Conservation (phyloP, 2,797 vertebrate species). For the Neoniphon sammara region DNA sequence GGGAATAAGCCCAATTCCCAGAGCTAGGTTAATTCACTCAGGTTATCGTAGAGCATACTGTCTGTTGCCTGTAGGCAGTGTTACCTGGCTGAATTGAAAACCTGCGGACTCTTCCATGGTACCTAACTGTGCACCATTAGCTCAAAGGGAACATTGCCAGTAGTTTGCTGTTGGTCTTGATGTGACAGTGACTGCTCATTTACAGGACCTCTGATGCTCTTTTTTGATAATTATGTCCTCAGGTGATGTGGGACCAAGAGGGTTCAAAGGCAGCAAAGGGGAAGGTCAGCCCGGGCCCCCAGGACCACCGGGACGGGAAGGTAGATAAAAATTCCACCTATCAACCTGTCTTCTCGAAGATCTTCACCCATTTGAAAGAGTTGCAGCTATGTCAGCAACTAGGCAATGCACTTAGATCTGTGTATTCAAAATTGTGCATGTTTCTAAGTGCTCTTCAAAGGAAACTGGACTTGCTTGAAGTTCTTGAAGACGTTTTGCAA, state of each 20-base stretch:
- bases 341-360: not conserved
- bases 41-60: not conserved
- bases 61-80: not conserved
- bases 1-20: not conserved
- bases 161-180: no score
- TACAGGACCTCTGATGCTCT: no score
- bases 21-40: not conserved
- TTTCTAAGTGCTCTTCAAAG: not conserved
- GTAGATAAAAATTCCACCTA: conserved; percentile 58
- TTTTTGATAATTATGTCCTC: conserved; percentile 35
- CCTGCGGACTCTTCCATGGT: no score
- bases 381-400: no score
- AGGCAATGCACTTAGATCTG: conserved; percentile 17
- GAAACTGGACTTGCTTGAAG: no score
- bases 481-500: no score
- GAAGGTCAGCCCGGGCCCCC: conserved; percentile 79
- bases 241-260: conserved; percentile 82
- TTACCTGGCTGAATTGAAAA: not conserved
- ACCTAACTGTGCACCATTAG: no score
- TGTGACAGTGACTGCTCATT: no score
- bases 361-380: no score
- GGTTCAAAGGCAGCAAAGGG: conserved; percentile 82
- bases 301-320: conserved; percentile 81
- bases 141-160: no score
- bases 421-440: conserved; percentile 14